Evolutionary conservation across 2,888 invertebrate genomes (phyloP).

Genomic region (Eupithecia centaureata): DNA sequence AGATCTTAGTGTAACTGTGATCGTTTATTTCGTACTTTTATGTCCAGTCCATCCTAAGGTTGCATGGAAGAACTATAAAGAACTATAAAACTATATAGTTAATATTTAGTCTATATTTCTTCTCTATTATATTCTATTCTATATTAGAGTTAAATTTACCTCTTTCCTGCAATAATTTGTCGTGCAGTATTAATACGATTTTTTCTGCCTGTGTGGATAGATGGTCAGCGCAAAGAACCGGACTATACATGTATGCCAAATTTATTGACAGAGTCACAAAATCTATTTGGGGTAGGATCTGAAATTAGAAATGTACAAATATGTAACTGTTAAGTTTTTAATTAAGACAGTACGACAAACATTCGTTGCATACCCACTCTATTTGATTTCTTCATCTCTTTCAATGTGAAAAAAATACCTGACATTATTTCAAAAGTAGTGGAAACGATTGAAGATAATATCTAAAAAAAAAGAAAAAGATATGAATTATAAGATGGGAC

Average conservation of each 20-base stretch:
- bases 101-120: too few species aligned
- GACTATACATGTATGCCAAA: background rate
- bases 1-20: too few species aligned
- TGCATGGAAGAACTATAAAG: too few species aligned
- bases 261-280: background rate
- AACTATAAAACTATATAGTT: too few species aligned
- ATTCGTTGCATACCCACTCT: background rate
- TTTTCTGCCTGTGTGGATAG: background rate
- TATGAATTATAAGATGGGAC: too few species aligned
- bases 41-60: too few species aligned
- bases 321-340: background rate
- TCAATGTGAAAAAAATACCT: background rate
- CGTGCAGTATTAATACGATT: background rate
- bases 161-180: background rate
- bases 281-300: background rate
- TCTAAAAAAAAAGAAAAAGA: background rate
- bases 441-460: background rate
- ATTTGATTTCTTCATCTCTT: background rate
- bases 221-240: background rate
- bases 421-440: background rate
- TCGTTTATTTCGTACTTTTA: too few species aligned
- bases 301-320: background rate
- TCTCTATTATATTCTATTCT: too few species aligned
- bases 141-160: background rate
- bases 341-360: background rate